These are phyloP conservation scores for Cryptomyrus ogoouensis DNA, from an alignment of 2,113 vertebrate genomes.

Conservation along the genomic window DNA sequence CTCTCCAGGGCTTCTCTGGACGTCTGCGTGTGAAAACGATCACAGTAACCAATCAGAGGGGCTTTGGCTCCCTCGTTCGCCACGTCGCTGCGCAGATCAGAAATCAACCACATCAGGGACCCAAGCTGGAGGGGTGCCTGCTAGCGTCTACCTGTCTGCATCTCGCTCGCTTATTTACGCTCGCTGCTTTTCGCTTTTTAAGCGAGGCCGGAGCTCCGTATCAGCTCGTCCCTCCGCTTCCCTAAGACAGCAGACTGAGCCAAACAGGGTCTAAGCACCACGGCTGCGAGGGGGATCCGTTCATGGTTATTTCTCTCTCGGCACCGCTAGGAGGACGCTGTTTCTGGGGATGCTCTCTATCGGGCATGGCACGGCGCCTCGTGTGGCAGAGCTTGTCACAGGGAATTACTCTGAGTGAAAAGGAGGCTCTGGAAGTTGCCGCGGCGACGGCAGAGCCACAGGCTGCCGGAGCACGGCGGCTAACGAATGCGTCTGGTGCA, in stretches of 20 bases:
- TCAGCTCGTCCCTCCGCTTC: not conserved
- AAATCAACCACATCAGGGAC: slow-evolving; percentile 22
- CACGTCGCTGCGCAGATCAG: slow-evolving; percentile 23
- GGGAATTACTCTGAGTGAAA: not conserved
- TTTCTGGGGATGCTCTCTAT: not conserved
- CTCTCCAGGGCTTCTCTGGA: slow-evolving; percentile 20
- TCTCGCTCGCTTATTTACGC: not conserved
- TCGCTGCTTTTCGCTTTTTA: not conserved
- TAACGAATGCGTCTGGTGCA: not conserved
- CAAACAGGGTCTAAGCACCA: not conserved
- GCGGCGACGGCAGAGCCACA: not conserved
- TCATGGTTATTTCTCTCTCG: not conserved
- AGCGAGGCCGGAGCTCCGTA: not conserved
- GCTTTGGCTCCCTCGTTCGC: slow-evolving; percentile 26
- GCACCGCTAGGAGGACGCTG: not conserved
- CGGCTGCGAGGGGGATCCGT: not conserved
- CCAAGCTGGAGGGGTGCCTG: not conserved
- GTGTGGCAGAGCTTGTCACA: not conserved
- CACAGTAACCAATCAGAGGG: slow-evolving; percentile 35
- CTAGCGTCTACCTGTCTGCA: not conserved
- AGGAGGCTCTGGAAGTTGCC: not conserved
- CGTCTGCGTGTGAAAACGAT: slow-evolving; percentile 28
- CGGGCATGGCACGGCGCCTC: not conserved
- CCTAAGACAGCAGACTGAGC: not conserved
- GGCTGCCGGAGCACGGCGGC: not conserved